Percentiles rank a stretch among this genome's conserved stretches.
Evolutionary conservation across 1,140 invertebrate genomes (phyloP).

Genomic region (Magallana angulata): DNA sequence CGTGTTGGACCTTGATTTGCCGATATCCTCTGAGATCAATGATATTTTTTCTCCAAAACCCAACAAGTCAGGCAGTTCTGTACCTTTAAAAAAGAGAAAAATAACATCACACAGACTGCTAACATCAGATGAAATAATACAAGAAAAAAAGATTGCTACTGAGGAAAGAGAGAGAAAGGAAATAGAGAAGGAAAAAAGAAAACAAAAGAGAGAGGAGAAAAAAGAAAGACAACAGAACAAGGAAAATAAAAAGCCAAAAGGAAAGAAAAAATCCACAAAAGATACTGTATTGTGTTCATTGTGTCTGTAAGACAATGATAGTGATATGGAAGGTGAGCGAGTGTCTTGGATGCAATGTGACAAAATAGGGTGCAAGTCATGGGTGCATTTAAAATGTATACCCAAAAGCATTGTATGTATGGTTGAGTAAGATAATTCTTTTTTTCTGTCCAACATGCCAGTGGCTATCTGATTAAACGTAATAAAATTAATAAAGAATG

Average conservation of each 20-base stretch:
- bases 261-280: not conserved
- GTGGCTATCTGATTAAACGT: not conserved
- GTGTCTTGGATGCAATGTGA: conserved; percentile 14
- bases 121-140: conserved; percentile 15
- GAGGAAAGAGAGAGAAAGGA: conserved; percentile 33
- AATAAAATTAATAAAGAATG: not conserved
- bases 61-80: not conserved
- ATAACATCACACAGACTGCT: conserved; percentile 17
- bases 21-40: not conserved
- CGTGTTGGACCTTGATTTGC: not conserved
- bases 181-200: conserved; percentile 12
- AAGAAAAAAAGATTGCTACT: conserved; percentile 5
- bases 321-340: not conserved
- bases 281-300: not conserved
- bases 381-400: conserved; percentile 18
- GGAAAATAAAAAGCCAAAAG: conserved; percentile 5
- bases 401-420: not conserved
- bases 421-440: not conserved
- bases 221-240: not conserved
- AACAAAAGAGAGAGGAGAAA: conserved; percentile 26
- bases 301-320: not conserved
- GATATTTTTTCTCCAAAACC: not conserved
- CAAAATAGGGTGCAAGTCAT: not conserved
- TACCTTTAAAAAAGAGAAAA: conserved; percentile 12
- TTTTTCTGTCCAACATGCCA: conserved; percentile 17